Base-by-base conservation (phyloP, 2,888 invertebrate species). In the Sepioteuthis lessoniana region DNA sequence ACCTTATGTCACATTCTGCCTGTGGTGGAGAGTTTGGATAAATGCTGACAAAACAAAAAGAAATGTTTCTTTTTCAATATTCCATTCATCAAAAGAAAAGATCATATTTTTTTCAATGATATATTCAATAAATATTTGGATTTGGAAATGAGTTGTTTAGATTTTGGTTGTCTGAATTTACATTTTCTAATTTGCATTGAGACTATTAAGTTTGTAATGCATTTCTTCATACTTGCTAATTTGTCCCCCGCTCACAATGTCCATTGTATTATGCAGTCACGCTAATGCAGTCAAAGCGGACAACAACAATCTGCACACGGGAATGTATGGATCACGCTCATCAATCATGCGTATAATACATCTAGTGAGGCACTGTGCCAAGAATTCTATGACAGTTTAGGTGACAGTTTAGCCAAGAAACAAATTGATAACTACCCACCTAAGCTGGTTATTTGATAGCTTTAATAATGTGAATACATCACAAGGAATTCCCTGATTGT, bases 331-430 rank as follows among this genome's bases (percentile, higher is more conserved):
- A 76, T 76, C 76, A n/a, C n/a, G n/a, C 76, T 76, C 76, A 76
- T 76, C 76, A 76, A 76, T 76, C 76, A 76, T 76, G 76, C n/a
- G 76, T 76, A 76, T 76, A 76, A 76, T 76, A n/a, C 76, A 76
- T 76, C 76, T 76, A 19, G n/a, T 19, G 35, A 25, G 76, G 76
- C 76, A 76, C 76, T 16, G 19, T 76, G 76, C 76, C 76, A 76
- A 76, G n/a, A 76, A 76, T 76, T 76, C 76, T 76, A 76, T 76
- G 76, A 76, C 76, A 76, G 76, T 76, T 76, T 76, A 76, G 76
- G 76, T 76, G 76, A 76, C 76, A 76, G 76, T 76, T 76, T 76
- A 76, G 76, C 76, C 76, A 76, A n/a, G 76, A 76, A 76, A 76
- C 76, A 76, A 76, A 76, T 76, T 76, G 76, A 76, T 76, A 76